A percentile compares a stretch with the other conserved stretches of the same genome.
Evolutionary conservation across 2,888 invertebrate species (phyloP).

Genomic region (Trichopria drosophilae): DNA sequence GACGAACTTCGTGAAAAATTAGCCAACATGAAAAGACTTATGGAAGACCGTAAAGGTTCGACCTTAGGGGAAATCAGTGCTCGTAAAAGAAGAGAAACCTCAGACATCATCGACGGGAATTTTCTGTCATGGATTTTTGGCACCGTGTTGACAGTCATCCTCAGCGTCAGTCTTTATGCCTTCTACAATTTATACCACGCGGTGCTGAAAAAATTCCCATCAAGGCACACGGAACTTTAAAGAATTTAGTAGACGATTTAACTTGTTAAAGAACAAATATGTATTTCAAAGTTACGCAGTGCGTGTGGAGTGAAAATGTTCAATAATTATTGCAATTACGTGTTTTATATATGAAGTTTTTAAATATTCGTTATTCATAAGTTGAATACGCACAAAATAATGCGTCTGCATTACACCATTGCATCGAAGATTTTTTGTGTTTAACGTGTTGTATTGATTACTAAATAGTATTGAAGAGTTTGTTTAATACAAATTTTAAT

Average conservation of each 20-base stretch:
- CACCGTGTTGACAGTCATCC: conserved; percentile 74
- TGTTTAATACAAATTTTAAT: too few relatives aligned
- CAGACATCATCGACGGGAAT: conserved; percentile 74
- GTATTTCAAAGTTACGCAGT: too few relatives aligned
- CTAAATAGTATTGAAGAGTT: too few relatives aligned
- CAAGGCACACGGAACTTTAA: conserved; percentile 79
- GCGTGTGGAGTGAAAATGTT: too few relatives aligned
- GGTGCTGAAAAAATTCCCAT: conserved; percentile 80
- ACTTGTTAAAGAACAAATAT: neutral
- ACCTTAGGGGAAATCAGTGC: conserved; percentile 60
- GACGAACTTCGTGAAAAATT: conserved; percentile 78
- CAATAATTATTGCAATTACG: too few relatives aligned
- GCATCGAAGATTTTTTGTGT: too few relatives aligned
- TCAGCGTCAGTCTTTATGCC: conserved; percentile 81
- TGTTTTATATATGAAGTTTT: too few relatives aligned
- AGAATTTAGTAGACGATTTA: neutral
- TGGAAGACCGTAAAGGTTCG: conserved; percentile 71
- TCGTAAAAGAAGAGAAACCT: conserved; percentile 51
- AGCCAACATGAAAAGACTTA: conserved; percentile 78
- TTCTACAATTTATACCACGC: conserved; percentile 82
- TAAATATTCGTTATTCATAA: too few relatives aligned
- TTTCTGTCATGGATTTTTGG: conserved; percentile 83
- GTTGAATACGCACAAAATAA: too few relatives aligned
- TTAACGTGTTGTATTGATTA: too few relatives aligned
- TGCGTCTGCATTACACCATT: too few relatives aligned